These are phyloP conservation scores for Heliconius ismenius DNA, from an alignment of 2,888 invertebrate species.

Conservation along the genomic window DNA sequence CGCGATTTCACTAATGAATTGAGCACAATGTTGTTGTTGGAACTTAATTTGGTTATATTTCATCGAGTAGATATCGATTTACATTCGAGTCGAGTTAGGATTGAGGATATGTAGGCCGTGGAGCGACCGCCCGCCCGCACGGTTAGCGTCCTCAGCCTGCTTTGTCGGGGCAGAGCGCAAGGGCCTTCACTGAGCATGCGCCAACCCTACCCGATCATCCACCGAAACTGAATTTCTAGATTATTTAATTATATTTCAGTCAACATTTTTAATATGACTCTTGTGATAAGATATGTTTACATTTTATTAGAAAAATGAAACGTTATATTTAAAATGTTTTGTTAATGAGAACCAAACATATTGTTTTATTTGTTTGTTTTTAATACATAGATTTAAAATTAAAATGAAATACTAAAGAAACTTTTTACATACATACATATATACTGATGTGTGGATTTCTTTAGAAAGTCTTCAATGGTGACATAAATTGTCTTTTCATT, in stretches of 20 bases:
- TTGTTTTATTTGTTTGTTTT: background rate
- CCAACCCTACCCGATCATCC: constrained; percentile 58
- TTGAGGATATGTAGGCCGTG: constrained; percentile 48
- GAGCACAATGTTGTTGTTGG: constrained; percentile 32
- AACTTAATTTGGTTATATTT: constrained; percentile 45
- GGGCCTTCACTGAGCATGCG: constrained; percentile 70
- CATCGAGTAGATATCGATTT: constrained; percentile 70
- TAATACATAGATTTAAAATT: too few species aligned
- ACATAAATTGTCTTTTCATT: constrained; percentile 16
- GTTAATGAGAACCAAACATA: background rate
- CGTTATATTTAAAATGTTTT: background rate
- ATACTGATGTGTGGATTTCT: background rate
- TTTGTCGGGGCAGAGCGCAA: constrained; percentile 60
- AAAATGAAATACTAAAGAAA: background rate
- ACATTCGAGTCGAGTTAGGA: constrained; percentile 53
- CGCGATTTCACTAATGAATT: constrained; percentile 13
- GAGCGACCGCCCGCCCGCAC: constrained; percentile 64
- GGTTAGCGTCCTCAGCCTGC: constrained; percentile 63
- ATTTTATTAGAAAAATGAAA: background rate
- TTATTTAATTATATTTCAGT: constrained; percentile 44
- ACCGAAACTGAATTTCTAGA: constrained; percentile 50
- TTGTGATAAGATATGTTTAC: constrained; percentile 5
- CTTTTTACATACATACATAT: background rate
- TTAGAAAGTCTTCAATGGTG: background rate
- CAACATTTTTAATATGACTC: constrained; percentile 28